Evolutionary conservation across 2,888 invertebrate genomes (phyloP).

Genomic region (Cotesia congregata): DNA sequence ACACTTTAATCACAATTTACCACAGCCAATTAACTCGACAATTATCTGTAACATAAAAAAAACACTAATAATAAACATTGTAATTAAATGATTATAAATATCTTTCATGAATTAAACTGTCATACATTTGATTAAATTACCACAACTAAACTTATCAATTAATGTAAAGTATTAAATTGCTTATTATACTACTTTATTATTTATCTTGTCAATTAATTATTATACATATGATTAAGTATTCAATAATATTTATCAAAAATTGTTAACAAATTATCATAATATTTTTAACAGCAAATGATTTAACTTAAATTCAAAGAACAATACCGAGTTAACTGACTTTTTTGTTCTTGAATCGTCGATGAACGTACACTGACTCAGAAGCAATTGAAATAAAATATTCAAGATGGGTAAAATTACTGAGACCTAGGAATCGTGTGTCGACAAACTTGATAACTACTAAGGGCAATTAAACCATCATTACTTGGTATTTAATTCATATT

Average conservation of each 20-base stretch:
- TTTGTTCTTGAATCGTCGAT: background rate
- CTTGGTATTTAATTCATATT: background rate
- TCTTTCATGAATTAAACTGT: background rate
- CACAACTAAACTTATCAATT: background rate
- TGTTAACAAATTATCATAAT: background rate
- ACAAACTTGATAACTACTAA: background rate
- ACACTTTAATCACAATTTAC: background rate
- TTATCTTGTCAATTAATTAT: background rate
- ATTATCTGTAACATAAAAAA: background rate
- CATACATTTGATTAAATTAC: background rate
- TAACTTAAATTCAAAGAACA: background rate
- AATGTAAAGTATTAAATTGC: background rate
- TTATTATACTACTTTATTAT: background rate
- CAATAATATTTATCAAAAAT: background rate
- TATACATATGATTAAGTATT: background rate
- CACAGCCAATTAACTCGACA: background rate
- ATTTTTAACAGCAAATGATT: background rate
- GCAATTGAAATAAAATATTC: background rate
- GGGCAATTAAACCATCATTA: background rate
- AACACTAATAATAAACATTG: background rate
- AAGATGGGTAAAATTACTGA: background rate
- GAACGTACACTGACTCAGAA: background rate
- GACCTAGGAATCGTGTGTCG: background rate
- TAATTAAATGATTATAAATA: background rate
- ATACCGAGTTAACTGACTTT: background rate